phyloP scores from a whole-genome alignment of 2,113 vertebrate genomes.

The Halichoeres trimaculatus region DNA sequence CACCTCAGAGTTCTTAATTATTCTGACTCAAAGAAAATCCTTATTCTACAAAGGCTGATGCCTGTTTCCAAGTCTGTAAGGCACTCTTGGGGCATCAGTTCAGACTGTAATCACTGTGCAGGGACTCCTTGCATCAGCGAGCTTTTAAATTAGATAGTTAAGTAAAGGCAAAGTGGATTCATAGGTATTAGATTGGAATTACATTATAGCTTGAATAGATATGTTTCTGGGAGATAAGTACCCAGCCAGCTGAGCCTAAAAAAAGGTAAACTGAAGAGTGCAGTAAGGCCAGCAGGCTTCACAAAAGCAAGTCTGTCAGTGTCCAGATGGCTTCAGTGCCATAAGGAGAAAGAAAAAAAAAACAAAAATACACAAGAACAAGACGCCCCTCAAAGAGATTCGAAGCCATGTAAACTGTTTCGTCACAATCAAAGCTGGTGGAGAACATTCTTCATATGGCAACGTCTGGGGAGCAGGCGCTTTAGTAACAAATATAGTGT shows the following conservation, averaged over 20 bases:
- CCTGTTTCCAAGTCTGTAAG: background rate
- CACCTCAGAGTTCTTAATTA: background rate
- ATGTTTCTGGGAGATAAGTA: background rate
- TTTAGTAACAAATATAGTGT: too few relatives aligned
- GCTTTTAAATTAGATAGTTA: background rate
- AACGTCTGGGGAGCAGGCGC: background rate
- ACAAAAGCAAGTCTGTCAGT: background rate
- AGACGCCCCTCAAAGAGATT: background rate
- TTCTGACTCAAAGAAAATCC: background rate
- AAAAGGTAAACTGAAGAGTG: background rate
- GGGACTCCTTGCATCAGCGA: constrained; percentile 3
- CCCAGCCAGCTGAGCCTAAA: background rate
- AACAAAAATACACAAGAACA: background rate
- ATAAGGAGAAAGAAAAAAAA: background rate
- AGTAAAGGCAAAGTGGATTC: background rate
- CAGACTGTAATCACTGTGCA: background rate
- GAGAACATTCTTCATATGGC: background rate
- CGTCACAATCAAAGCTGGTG: background rate
- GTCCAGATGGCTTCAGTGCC: background rate
- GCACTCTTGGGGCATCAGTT: background rate
- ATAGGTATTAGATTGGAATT: constrained; percentile 3
- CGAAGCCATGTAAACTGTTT: background rate
- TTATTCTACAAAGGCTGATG: background rate
- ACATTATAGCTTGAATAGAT: background rate
- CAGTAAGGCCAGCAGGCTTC: too few relatives aligned